Evolutionary conservation across 2,888 invertebrate genomes (phyloP).

Genomic region (Noctua pronuba): DNA sequence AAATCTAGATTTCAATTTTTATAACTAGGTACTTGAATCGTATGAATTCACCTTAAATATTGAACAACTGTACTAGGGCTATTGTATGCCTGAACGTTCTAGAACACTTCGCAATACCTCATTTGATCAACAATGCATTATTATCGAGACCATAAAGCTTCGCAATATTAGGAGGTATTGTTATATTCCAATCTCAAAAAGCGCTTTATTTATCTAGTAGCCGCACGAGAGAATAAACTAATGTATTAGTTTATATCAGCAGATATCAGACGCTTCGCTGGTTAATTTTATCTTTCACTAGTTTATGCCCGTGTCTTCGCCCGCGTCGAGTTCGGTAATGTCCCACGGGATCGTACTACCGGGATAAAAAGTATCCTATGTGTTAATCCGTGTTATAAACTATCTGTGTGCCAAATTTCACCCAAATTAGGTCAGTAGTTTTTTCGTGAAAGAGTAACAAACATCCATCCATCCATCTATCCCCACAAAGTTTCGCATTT

Average conservation of each 20-base stretch:
- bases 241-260: not conserved
- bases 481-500: too few relatives aligned
- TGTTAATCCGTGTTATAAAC: too few relatives aligned
- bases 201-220: not conserved
- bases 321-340: too few relatives aligned
- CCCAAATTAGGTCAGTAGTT: too few relatives aligned
- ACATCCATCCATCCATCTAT: too few relatives aligned
- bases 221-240: too few relatives aligned
- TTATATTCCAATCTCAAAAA: not conserved
- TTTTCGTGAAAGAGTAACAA: too few relatives aligned
- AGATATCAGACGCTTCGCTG: not conserved
- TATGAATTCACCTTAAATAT: not conserved
- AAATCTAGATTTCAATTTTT: not conserved
- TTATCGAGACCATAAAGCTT: not conserved
- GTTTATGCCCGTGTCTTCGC: too few relatives aligned
- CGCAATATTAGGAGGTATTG: not conserved
- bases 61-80: not conserved
- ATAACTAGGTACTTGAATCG: not conserved
- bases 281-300: too few relatives aligned
- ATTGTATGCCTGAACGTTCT: not conserved
- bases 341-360: too few relatives aligned
- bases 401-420: too few relatives aligned
- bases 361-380: too few relatives aligned
- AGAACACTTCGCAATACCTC: not conserved
- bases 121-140: constrained; percentile 5